Conservation (phyloP, 2,797 vertebrate species). For the Lacerta viridis region DNA sequence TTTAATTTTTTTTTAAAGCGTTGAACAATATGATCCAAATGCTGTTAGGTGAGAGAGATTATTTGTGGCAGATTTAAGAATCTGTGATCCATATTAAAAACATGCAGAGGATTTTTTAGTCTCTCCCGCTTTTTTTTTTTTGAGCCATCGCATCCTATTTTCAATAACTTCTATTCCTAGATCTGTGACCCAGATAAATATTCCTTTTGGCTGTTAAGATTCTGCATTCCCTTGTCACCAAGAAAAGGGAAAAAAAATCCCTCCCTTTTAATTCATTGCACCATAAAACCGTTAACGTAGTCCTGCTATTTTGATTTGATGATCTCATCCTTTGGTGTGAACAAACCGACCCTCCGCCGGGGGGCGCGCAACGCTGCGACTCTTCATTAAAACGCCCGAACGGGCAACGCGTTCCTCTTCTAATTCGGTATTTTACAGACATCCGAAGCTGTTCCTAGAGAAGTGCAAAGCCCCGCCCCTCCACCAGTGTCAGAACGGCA, state of each 20-base stretch:
- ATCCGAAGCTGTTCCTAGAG: neutral
- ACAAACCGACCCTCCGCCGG: constrained; percentile 41
- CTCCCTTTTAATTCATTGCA: neutral
- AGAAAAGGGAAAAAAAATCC: neutral
- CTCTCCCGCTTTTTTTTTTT: neutral
- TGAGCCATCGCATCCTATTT: neutral
- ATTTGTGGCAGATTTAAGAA: neutral
- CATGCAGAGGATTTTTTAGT: neutral
- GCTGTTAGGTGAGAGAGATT: neutral
- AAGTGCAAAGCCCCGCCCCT: neutral
- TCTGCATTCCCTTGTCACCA: no score
- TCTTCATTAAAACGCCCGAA: neutral
- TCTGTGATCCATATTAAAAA: neutral
- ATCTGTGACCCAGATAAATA: neutral
- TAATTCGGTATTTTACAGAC: neutral
- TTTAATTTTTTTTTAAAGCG: no score
- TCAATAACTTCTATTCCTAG: neutral
- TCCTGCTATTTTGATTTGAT: neutral
- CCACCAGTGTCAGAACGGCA: neutral
- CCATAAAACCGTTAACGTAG: neutral
- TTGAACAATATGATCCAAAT: neutral
- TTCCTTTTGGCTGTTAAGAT: neutral
- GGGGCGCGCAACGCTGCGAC: constrained; percentile 17
- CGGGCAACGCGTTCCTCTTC: neutral
- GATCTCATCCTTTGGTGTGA: neutral